Evolutionary conservation across 2,797 vertebrate species (phyloP).

Genomic region (Ptychadena robeensis): DNA sequence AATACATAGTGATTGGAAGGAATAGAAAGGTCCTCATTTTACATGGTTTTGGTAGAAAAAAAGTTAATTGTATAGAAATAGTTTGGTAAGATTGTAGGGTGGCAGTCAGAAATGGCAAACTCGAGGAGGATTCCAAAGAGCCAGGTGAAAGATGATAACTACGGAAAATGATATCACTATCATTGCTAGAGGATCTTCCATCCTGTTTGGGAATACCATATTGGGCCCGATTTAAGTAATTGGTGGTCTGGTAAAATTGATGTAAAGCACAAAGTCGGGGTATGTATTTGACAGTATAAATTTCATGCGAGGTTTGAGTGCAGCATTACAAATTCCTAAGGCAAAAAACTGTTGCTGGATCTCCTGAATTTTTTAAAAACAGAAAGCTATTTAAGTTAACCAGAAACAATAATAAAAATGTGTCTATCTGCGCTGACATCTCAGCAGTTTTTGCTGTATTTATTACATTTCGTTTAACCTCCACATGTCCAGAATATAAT

Average conservation of each 20-base stretch:
- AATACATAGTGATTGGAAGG: too few species aligned
- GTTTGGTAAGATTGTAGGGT: too few species aligned
- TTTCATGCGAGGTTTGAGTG: background rate
- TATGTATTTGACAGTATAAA: background rate
- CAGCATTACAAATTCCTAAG: background rate
- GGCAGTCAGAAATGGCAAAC: too few species aligned
- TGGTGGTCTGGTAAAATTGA: background rate
- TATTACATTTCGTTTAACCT: conserved; percentile 78
- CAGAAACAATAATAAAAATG: conserved; percentile 42
- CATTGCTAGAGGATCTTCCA: too few species aligned
- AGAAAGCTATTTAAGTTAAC: conserved; percentile 8
- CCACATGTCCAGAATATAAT: conserved; percentile 75
- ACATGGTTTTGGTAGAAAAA: too few species aligned
- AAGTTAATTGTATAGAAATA: too few species aligned
- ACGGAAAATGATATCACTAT: too few species aligned
- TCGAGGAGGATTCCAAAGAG: too few species aligned
- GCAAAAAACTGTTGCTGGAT: background rate
- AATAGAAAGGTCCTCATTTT: too few species aligned
- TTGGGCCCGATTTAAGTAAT: background rate
- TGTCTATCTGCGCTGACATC: conserved; percentile 32
- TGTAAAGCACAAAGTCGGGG: background rate
- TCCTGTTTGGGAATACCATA: too few species aligned
- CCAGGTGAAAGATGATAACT: too few species aligned
- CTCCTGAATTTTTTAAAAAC: conserved; percentile 2
- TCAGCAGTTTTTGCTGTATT: conserved; percentile 63